Evolutionary conservation across 2,113 vertebrate species (phyloP).

Genomic region (Neotoma lepida): DNA sequence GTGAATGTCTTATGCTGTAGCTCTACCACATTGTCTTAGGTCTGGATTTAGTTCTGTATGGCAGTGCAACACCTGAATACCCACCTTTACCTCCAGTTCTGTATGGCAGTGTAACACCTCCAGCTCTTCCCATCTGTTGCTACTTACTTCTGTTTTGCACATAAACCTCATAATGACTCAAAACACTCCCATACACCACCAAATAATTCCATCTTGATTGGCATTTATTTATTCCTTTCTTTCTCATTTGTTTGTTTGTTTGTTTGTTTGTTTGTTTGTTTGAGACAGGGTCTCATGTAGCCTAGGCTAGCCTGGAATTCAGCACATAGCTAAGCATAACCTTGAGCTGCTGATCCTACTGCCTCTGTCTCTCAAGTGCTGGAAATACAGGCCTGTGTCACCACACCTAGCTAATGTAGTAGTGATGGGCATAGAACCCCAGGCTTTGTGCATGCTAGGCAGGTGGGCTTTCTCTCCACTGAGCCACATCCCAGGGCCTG

Average conservation of each 20-base stretch:
- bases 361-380: not conserved
- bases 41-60: not conserved
- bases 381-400: not conserved
- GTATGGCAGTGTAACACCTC: not conserved
- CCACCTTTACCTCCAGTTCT: not conserved
- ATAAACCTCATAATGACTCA: not conserved
- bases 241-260: too few relatives aligned
- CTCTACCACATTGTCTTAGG: fast-evolving
- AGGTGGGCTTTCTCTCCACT: not conserved
- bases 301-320: not conserved
- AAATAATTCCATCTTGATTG: not conserved
- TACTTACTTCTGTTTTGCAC: not conserved
- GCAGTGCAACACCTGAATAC: too few relatives aligned
- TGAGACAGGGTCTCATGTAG: not conserved
- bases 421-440: too few relatives aligned
- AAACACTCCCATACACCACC: not conserved
- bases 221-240: not conserved
- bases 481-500: not conserved
- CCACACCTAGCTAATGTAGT: not conserved
- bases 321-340: not conserved
- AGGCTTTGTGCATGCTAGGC: not conserved
- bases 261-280: not conserved
- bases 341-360: not conserved
- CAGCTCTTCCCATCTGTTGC: not conserved
- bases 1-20: fast-evolving